A percentile compares a stretch with the other conserved stretches of the same genome.
Evolutionary conservation across 2,797 vertebrate species (phyloP).

Genomic region (Gambelia wislizenii): DNA sequence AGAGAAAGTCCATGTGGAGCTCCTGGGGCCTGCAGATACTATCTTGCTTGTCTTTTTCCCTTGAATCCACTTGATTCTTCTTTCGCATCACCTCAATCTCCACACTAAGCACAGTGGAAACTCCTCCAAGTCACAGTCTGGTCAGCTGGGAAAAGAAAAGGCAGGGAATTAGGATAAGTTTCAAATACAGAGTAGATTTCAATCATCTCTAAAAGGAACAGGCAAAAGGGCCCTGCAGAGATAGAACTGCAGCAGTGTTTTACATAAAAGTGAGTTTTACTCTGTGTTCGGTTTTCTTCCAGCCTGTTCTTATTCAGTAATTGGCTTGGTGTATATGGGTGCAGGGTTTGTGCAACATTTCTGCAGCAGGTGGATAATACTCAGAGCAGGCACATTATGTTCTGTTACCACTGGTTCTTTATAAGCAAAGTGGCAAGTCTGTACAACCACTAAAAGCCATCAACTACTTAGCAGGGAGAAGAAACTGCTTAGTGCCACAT

Average conservation of each 20-base stretch:
- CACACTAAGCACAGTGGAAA: slow-evolving; percentile 60
- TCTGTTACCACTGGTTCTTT: not conserved
- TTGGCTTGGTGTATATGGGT: not conserved
- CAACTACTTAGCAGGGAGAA: not conserved
- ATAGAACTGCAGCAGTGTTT: not conserved
- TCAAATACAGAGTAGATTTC: not conserved
- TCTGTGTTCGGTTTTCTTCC: not conserved
- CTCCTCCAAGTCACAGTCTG: slow-evolving; percentile 60
- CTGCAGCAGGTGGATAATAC: not conserved
- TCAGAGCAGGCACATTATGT: not conserved
- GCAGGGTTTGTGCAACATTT: not conserved
- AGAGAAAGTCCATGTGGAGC: slow-evolving; percentile 72
- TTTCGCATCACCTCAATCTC: slow-evolving; percentile 66
- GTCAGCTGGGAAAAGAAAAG: slow-evolving; percentile 63
- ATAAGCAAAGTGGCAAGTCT: not conserved
- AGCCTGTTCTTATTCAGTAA: not conserved
- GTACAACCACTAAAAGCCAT: not conserved
- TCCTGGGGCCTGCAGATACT: slow-evolving; percentile 43
- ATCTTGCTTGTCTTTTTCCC: slow-evolving; percentile 49
- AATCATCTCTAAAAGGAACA: not conserved
- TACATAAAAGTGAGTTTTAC: too few relatives aligned
- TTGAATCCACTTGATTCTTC: slow-evolving; percentile 56
- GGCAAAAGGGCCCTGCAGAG: not conserved
- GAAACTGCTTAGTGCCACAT: not conserved
- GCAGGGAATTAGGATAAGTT: slow-evolving; percentile 18